Evolutionary conservation across 2,888 invertebrate genomes (phyloP).

Genomic region (Pheosia gnoma): DNA sequence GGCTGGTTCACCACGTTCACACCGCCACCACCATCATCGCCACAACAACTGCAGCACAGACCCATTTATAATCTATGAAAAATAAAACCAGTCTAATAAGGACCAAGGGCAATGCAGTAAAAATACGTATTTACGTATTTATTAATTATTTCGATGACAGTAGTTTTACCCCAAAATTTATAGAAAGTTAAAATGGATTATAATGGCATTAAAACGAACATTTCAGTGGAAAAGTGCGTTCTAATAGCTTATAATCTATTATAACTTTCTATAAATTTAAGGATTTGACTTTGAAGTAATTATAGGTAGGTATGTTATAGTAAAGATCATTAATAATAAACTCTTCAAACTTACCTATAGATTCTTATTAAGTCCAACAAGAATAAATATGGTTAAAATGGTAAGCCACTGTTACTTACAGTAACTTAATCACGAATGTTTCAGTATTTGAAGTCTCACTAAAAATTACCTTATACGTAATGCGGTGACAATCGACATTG

Average conservation of each 20-base stretch:
- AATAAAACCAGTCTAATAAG: not conserved
- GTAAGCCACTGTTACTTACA: not conserved
- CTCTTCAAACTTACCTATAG: constrained; percentile 11
- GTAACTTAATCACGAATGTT: constrained; percentile 23
- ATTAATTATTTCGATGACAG: too few species aligned
- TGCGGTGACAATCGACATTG: constrained; percentile 22
- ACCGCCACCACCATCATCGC: constrained; percentile 38
- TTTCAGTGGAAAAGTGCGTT: too few species aligned
- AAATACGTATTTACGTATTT: too few species aligned
- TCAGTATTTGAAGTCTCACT: constrained; percentile 15
- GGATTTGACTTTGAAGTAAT: not conserved
- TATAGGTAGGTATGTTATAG: not conserved
- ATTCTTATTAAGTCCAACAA: too few species aligned
- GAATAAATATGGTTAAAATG: too few species aligned
- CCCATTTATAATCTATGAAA: constrained; percentile 51
- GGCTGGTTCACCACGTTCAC: constrained; percentile 50
- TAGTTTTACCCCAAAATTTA: too few species aligned
- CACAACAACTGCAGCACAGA: constrained; percentile 50
- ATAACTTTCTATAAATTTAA: too few species aligned
- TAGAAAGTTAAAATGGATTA: too few species aligned
- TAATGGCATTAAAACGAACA: too few species aligned
- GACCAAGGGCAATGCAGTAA: too few species aligned
- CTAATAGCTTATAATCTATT: too few species aligned
- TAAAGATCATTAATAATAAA: too few species aligned
- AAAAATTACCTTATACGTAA: constrained; percentile 19